Conservation (phyloP, 1,140 invertebrate species). For the Macrosteles quadrilineatus region DNA sequence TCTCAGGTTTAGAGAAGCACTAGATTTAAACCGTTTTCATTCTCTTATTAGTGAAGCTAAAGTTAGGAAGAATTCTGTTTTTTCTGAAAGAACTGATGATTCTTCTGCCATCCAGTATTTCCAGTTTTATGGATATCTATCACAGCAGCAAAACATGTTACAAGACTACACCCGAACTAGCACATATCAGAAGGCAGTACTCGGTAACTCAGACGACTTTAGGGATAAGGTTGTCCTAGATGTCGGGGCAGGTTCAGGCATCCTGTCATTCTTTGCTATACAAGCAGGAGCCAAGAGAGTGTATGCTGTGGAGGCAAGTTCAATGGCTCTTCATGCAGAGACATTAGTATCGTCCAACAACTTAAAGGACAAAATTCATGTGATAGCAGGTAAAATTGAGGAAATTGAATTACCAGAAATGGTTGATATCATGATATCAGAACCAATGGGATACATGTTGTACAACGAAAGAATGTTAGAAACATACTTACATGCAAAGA, state of each 20-base stretch:
- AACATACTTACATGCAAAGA: slow-evolving; percentile 97
- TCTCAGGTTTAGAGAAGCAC: slow-evolving; percentile 42
- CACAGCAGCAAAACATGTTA: slow-evolving; percentile 99
- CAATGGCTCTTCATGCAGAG: slow-evolving; percentile 97
- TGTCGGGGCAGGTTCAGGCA: slow-evolving; percentile 96
- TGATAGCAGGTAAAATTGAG: slow-evolving; percentile 98
- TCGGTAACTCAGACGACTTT: slow-evolving; percentile 93
- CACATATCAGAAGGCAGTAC: slow-evolving; percentile 96
- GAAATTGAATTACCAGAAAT: slow-evolving; percentile 94
- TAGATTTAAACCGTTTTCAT: slow-evolving; percentile 76
- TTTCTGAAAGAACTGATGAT: slow-evolving; percentile 94
- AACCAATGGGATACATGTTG: slow-evolving; percentile 99
- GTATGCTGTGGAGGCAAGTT: slow-evolving; percentile 98
- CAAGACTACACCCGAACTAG: slow-evolving; percentile 98
- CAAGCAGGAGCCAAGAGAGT: slow-evolving; percentile 97
- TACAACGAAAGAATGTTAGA: slow-evolving; percentile 99
- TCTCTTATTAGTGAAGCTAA: slow-evolving; percentile 75
- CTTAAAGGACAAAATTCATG: slow-evolving; percentile 80
- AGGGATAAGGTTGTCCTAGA: slow-evolving; percentile 91
- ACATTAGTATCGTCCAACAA: slow-evolving; percentile 83
- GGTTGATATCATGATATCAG: slow-evolving; percentile 97
- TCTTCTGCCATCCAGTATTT: slow-evolving; percentile 98
- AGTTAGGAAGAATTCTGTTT: slow-evolving; percentile 79
- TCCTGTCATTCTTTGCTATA: slow-evolving; percentile 97
- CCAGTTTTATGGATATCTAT: slow-evolving; percentile 98